phyloP scores from a whole-genome alignment of 2,113 vertebrate genomes.

The cat (Felis catus) region DNA sequence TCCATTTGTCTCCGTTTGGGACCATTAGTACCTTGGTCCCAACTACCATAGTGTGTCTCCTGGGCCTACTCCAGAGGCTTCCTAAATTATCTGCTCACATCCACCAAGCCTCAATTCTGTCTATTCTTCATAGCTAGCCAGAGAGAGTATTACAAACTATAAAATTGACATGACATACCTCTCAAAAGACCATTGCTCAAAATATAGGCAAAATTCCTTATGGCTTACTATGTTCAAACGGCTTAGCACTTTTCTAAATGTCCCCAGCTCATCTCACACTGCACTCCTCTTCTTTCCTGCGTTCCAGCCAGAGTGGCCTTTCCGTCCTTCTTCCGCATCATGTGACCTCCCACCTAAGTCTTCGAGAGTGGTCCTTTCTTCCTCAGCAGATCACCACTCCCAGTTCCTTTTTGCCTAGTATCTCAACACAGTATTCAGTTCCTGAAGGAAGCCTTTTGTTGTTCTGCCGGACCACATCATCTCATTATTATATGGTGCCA shows the following conservation, averaged over 20 bases:
- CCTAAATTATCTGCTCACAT: background rate
- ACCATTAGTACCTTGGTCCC: background rate
- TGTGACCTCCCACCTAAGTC: background rate
- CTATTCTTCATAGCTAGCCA: background rate
- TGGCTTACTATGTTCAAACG: background rate
- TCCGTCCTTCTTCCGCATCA: background rate
- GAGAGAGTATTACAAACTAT: background rate
- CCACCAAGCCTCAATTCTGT: background rate
- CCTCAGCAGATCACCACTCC: background rate
- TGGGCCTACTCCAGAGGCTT: background rate
- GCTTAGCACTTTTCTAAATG: background rate
- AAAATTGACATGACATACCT: background rate
- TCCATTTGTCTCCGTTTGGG: background rate
- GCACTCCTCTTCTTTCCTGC: background rate
- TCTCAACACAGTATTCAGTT: background rate
- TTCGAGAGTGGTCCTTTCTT: background rate
- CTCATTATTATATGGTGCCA: background rate
- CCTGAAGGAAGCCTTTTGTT: background rate
- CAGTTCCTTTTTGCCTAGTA: background rate
- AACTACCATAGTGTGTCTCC: background rate
- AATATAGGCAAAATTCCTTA: background rate
- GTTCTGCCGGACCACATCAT: background rate
- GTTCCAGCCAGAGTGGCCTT: background rate
- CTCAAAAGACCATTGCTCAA: background rate
- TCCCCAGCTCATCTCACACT: fast-evolving